phyloP scores from a whole-genome alignment of 2,113 vertebrate species.

The Albula glossodonta region DNA sequence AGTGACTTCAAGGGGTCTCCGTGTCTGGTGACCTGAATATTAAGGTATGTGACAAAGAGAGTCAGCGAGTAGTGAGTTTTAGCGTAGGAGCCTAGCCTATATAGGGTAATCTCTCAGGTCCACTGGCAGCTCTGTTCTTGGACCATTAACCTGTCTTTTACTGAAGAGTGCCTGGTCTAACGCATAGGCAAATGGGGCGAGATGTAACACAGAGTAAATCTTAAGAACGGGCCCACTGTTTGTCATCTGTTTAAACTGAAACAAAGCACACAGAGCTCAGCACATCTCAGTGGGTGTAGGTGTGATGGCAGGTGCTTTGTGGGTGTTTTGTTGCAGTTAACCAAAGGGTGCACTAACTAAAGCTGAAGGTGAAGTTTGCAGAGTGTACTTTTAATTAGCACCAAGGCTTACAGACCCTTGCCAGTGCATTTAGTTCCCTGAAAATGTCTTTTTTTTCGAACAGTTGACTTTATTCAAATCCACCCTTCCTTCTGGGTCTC shows the following conservation, averaged over 20 bases:
- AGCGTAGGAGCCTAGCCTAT: not conserved
- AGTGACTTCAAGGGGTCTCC: not conserved
- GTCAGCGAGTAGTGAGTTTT: not conserved
- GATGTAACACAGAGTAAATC: not conserved
- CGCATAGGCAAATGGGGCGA: not conserved
- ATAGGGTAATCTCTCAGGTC: not conserved
- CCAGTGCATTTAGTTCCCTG: not conserved
- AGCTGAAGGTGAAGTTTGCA: not conserved
- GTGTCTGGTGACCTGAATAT: not conserved
- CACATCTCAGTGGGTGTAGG: not conserved
- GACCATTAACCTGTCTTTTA: not conserved
- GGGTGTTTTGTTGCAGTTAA: not conserved
- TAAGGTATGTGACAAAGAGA: not conserved
- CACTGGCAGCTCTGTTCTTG: not conserved
- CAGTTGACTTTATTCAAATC: not conserved
- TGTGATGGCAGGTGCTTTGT: not conserved
- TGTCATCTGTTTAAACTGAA: not conserved
- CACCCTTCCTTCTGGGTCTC: slow-evolving; percentile 9
- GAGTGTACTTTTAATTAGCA: not conserved
- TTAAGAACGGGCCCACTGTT: not conserved
- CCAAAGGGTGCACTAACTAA: not conserved
- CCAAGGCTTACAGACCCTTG: not conserved
- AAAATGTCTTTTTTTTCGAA: not conserved
- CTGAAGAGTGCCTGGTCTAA: not conserved
- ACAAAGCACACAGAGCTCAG: not conserved